Evolutionary conservation across 2,888 invertebrate species (phyloP).

Genomic region (Hetaerina titia): DNA sequence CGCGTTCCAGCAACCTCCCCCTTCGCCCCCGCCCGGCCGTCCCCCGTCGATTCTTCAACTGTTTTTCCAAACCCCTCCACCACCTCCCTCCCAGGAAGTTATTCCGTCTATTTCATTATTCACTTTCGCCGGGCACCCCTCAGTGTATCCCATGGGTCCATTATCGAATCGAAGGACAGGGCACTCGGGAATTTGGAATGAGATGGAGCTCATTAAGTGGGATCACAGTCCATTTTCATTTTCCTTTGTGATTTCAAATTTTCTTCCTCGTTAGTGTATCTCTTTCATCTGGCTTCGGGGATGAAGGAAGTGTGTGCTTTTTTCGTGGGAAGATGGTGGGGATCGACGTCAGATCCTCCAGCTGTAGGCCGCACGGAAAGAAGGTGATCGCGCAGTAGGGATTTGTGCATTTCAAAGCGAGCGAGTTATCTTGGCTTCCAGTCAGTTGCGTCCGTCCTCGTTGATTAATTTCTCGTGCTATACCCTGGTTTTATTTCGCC

Average conservation of each 20-base stretch:
- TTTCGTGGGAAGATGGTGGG: not conserved
- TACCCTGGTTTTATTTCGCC: not conserved
- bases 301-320: not conserved
- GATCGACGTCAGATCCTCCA: not conserved
- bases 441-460: not conserved
- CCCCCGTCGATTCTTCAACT: not conserved
- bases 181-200: not conserved
- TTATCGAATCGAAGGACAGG: not conserved
- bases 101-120: not conserved
- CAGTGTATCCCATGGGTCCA: not conserved
- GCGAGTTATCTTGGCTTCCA: not conserved
- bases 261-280: not conserved
- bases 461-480: not conserved
- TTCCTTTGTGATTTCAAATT: not conserved
- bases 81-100: not conserved
- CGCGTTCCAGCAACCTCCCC: not conserved
- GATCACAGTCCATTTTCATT: not conserved
- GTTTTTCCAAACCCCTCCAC: not conserved
- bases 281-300: not conserved
- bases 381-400: not conserved
- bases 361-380: not conserved
- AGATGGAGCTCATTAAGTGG: conserved; percentile 3
- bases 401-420: not conserved
- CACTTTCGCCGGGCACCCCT: not conserved
- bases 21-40: not conserved